Percentiles rank a stretch among this genome's conserved stretches.
Evolutionary conservation across 2,113 vertebrate species (phyloP).

Genomic region (Platichthys flesus): DNA sequence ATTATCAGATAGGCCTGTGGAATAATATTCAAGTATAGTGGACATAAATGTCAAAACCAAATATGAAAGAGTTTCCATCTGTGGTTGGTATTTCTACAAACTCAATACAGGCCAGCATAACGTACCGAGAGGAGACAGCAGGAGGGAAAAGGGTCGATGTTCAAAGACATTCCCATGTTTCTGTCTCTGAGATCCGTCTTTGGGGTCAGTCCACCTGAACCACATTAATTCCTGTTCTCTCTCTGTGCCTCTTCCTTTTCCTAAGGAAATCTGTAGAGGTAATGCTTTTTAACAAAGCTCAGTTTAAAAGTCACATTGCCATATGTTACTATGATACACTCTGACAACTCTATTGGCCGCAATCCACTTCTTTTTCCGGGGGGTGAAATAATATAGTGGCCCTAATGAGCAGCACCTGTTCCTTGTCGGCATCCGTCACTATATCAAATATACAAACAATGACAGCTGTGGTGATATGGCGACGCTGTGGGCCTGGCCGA

Average conservation of each 20-base stretch:
- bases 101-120: conserved; percentile 33
- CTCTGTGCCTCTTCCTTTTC: conserved; percentile 44
- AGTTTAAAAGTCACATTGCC: conserved; percentile 54
- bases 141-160: conserved; percentile 32
- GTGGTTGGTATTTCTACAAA: conserved; percentile 44
- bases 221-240: conserved; percentile 42
- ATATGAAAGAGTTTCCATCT: conserved; percentile 38
- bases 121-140: conserved; percentile 12
- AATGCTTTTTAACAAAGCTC: conserved; percentile 64
- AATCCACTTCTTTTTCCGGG: conserved; percentile 35
- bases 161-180: conserved; percentile 66
- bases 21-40: conserved; percentile 10
- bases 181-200: conserved; percentile 28
- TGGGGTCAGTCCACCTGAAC: conserved; percentile 62
- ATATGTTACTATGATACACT: conserved; percentile 68
- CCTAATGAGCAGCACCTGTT: conserved; percentile 81
- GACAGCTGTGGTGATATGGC: conserved; percentile 80
- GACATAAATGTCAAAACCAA: conserved; percentile 29
- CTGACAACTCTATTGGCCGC: conserved; percentile 71
- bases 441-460: conserved; percentile 76
- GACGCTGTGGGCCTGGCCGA: conserved; percentile 9
- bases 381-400: conserved; percentile 59
- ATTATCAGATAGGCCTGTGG: background rate
- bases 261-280: conserved; percentile 29
- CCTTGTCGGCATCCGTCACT: conserved; percentile 70